Evolutionary conservation across 2,113 vertebrate species (phyloP).

Genomic region (Neodontobutis hainanensis): DNA sequence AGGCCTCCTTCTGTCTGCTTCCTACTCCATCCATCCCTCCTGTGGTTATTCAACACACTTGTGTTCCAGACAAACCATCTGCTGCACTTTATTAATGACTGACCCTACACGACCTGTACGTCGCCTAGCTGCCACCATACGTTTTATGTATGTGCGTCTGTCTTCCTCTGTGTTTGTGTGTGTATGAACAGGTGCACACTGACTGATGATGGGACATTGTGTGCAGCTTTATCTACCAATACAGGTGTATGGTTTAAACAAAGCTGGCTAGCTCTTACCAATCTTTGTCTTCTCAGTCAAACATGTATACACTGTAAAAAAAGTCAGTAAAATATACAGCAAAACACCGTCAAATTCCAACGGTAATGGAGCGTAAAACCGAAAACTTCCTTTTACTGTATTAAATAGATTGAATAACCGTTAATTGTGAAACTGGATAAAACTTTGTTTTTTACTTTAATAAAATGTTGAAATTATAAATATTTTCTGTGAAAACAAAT

Average conservation of each 20-base stretch:
- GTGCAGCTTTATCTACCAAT: slow-evolving; percentile 50
- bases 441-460: no score
- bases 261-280: slow-evolving; percentile 17
- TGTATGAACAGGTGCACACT: slow-evolving; percentile 62
- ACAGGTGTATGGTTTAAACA: slow-evolving; percentile 50
- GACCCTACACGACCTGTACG: slow-evolving; percentile 69
- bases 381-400: no score
- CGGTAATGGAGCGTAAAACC: no score
- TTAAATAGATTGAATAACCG: no score
- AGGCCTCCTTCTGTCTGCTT: slow-evolving; percentile 28
- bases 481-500: no score
- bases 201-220: slow-evolving; percentile 64
- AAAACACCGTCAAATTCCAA: no score
- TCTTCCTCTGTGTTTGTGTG: slow-evolving; percentile 3
- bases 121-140: slow-evolving; percentile 59
- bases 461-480: no score
- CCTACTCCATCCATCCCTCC: slow-evolving; percentile 65
- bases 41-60: slow-evolving; percentile 72
- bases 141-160: slow-evolving; percentile 31
- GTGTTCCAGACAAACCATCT: slow-evolving; percentile 78
- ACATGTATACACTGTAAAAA: neutral
- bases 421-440: no score
- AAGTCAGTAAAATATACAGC: no score
- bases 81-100: slow-evolving; percentile 78
- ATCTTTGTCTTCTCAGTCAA: slow-evolving; percentile 7